Evolutionary conservation across 2,113 vertebrate genomes (phyloP).

Genomic region (Rhinoptilus africanus): DNA sequence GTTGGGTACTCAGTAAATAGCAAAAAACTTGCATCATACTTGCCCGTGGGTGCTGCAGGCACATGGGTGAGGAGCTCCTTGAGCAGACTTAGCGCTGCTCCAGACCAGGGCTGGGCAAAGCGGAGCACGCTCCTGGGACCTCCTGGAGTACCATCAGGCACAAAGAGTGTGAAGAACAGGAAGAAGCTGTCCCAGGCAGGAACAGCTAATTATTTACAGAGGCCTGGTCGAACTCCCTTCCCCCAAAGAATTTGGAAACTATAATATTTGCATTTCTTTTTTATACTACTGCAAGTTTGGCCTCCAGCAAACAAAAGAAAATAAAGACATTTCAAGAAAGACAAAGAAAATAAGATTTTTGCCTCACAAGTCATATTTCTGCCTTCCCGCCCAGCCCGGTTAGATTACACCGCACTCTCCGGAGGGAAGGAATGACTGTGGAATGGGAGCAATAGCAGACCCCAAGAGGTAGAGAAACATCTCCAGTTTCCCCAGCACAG

Average conservation of each 20-base stretch:
- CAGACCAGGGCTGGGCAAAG: not conserved
- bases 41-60: not conserved
- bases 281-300: not conserved
- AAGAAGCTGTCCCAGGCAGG: not conserved
- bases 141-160: not conserved
- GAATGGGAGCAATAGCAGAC: slow-evolving; percentile 6
- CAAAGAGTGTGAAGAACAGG: not conserved
- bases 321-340: not conserved
- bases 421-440: not conserved
- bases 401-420: not conserved
- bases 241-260: not conserved
- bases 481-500: slow-evolving; percentile 30
- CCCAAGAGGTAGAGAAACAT: not conserved
- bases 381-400: not conserved
- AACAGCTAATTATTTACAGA: slow-evolving; percentile 15
- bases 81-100: not conserved
- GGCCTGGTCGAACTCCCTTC: not conserved
- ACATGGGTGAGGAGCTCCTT: not conserved
- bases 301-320: not conserved
- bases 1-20: not conserved
- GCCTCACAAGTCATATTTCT: not conserved
- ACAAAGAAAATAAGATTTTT: not conserved
- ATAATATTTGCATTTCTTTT: not conserved
- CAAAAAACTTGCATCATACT: not conserved
- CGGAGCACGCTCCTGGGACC: not conserved